Conservation (phyloP, 2,113 vertebrate species). For the Calcarius ornatus region DNA sequence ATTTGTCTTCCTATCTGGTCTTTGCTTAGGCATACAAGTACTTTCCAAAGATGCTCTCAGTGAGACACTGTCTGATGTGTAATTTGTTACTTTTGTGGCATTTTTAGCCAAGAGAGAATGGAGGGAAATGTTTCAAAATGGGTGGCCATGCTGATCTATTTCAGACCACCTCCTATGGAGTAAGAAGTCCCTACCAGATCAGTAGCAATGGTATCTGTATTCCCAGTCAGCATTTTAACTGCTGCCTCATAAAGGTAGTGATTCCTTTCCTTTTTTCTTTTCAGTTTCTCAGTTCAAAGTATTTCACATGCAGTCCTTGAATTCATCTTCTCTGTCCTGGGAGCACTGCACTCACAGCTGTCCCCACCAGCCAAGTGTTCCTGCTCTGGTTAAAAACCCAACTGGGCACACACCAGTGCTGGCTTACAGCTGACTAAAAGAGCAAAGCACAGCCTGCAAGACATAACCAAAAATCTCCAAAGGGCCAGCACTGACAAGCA, state of each 20-base stretch:
- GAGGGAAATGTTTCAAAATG: not conserved
- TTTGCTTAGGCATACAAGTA: not conserved
- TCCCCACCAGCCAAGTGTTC: not conserved
- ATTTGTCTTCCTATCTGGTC: not conserved
- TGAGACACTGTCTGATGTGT: not conserved
- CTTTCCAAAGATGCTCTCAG: not conserved
- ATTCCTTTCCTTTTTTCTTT: not conserved
- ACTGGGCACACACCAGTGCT: not conserved
- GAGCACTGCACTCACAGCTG: not conserved
- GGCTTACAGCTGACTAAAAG: not conserved
- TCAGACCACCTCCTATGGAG: not conserved
- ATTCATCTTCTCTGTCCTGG: not conserved
- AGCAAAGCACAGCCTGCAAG: not conserved
- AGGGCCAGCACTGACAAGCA: not conserved
- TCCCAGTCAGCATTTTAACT: not conserved
- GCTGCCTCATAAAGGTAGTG: accelerated
- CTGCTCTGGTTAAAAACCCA: not conserved
- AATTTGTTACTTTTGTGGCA: not conserved
- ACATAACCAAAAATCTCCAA: not conserved
- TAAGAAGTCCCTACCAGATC: not conserved
- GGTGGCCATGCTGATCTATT: accelerated
- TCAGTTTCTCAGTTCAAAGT: not conserved
- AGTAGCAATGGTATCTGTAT: not conserved
- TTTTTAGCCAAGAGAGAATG: not conserved
- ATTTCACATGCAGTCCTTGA: not conserved